Percentiles rank a stretch among this genome's conserved stretches.
phyloP scores from a whole-genome alignment of 2,888 invertebrate genomes.

The Sarcophaga caerulescens region DNA sequence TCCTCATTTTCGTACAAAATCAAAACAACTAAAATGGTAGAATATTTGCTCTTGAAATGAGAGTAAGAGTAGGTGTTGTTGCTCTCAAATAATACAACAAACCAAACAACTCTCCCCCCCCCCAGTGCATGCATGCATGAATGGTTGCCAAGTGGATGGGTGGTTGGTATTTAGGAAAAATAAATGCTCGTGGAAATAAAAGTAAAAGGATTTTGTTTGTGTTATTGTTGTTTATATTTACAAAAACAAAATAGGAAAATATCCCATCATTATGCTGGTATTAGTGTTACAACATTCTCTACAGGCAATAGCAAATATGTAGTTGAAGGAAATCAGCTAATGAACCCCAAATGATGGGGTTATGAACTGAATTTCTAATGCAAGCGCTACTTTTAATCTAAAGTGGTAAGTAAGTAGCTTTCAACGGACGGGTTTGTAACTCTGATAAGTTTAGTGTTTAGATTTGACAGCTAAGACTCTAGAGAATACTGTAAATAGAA shows the following conservation, averaged over 20 bases:
- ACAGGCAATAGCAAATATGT: not conserved
- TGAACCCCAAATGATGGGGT: slow-evolving; percentile 67
- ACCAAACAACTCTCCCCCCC: not conserved
- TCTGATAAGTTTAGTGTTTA: too few species aligned
- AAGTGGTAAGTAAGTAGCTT: too few species aligned
- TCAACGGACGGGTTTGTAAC: too few species aligned
- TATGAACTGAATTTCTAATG: slow-evolving; percentile 57
- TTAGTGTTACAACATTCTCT: slow-evolving; percentile 10
- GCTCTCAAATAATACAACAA: not conserved
- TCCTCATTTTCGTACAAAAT: not conserved
- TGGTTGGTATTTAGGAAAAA: not conserved
- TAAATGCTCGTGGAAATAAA: slow-evolving; percentile 16
- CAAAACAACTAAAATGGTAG: not conserved
- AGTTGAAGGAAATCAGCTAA: slow-evolving; percentile 67
- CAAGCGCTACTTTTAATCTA: too few species aligned
- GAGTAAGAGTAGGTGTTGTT: slow-evolving; percentile 11
- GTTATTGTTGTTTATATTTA: not conserved
- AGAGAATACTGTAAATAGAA: too few species aligned
- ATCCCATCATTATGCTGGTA: slow-evolving; percentile 21
- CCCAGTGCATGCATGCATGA: not conserved
- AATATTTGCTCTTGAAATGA: not conserved
- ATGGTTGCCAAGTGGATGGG: slow-evolving; percentile 14
- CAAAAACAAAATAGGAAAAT: not conserved
- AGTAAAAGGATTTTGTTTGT: slow-evolving; percentile 53
- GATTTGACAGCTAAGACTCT: too few species aligned